phyloP scores from a whole-genome alignment of 2,797 vertebrate genomes.

The Acanthiza pusilla region DNA sequence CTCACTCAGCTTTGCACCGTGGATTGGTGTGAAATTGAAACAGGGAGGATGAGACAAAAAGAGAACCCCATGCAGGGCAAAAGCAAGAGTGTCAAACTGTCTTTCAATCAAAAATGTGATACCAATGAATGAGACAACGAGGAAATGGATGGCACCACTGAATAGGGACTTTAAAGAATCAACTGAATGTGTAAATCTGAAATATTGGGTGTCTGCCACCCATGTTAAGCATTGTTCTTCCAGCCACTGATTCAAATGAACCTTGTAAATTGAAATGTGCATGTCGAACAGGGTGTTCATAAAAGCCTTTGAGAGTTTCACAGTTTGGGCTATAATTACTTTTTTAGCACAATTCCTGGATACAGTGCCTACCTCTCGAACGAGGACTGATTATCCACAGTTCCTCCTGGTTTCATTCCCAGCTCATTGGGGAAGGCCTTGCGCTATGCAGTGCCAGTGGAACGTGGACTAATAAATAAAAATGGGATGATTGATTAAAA shows the following conservation, averaged over 20 bases:
- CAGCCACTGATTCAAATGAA: slow-evolving; percentile 22
- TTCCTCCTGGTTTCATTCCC: neutral
- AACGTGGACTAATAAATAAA: slow-evolving; percentile 24
- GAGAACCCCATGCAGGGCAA: neutral
- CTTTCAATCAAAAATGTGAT: neutral
- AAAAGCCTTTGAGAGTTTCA: slow-evolving; percentile 19
- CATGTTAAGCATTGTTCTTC: neutral
- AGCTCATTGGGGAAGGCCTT: neutral
- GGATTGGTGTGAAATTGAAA: slow-evolving; percentile 3
- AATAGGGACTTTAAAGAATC: neutral
- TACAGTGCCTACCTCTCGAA: neutral
- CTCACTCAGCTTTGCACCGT: neutral
- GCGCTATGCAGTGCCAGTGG: neutral
- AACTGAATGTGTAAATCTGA: neutral
- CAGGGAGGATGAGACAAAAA: neutral
- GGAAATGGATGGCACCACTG: neutral
- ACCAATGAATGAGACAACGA: neutral
- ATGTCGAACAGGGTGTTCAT: neutral
- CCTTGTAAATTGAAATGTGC: slow-evolving; percentile 35
- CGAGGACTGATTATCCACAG: neutral
- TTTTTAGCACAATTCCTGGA: neutral
- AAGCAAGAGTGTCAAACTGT: neutral
- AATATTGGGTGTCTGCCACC: neutral
- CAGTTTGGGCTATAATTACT: slow-evolving; percentile 31
- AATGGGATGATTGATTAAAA: slow-evolving; percentile 43